These are phyloP conservation scores for Ceyx melanurus DNA, from an alignment of 2,113 vertebrate species.

Conservation along the genomic window DNA sequence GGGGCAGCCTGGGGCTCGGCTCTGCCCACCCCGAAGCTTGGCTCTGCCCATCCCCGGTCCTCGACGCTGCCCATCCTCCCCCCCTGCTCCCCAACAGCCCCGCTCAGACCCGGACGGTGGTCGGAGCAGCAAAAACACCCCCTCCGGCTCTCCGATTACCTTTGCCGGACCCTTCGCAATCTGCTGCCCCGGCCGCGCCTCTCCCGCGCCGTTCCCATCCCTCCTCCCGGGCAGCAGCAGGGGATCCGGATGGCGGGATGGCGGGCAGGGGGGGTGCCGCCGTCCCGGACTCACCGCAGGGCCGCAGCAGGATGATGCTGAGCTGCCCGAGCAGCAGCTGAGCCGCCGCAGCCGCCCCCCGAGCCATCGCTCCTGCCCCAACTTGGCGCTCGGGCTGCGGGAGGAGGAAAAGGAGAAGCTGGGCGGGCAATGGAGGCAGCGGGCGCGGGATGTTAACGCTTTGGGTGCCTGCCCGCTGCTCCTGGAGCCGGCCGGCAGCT, in stretches of 20 bases:
- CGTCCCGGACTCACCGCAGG: neutral
- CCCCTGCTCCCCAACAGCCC: neutral
- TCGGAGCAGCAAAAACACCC: too few relatives aligned
- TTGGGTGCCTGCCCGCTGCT: neutral
- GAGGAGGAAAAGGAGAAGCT: conserved; percentile 12
- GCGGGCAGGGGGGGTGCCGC: neutral
- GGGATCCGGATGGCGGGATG: neutral
- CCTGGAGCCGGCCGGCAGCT: neutral
- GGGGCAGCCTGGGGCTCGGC: too few relatives aligned
- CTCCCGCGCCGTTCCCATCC: neutral
- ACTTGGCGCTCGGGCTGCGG: neutral
- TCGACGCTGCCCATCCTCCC: neutral
- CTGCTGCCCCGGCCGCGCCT: too few relatives aligned
- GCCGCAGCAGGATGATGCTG: neutral
- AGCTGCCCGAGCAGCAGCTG: neutral
- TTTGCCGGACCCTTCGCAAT: too few relatives aligned
- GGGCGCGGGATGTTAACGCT: neutral
- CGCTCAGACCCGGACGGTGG: neutral
- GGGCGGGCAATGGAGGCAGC: neutral
- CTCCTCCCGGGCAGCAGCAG: neutral
- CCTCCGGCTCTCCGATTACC: rapidly evolving
- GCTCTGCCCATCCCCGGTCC: too few relatives aligned
- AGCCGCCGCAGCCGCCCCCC: neutral
- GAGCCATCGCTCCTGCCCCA: neutral
- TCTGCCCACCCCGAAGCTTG: too few relatives aligned